Evolutionary conservation across 2,113 vertebrate species (phyloP), one percentile per base, ranked within the genome.

Genomic region (Lasiurus borealis): DNA sequence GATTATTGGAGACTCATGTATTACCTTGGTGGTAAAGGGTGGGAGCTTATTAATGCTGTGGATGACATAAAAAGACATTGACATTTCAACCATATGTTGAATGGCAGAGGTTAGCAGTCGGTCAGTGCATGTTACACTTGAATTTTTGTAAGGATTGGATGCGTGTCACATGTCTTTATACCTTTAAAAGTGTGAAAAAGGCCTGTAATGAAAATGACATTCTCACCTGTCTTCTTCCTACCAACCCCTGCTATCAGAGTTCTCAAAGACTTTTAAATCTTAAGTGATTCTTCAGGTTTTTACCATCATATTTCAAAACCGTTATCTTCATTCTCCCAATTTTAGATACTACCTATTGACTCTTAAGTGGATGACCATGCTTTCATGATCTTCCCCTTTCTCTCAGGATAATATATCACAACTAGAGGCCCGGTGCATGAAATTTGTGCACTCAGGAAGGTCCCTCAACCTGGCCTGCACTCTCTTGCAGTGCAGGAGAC

Each of bases 261-360:
- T 84, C 23, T 36, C 62, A 93, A 29, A 76, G 93, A 72, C 1
- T 69, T 88, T 80, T 8, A 91, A 57, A 76, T 81, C 44, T 72
- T 91, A 57, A 50, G 13, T 31, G 52, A 84, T 75, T 86, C 21
- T 88, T 95, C 13, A 34, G 0, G 31, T 19, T 80, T 96, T 77
- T 91, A 44, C 88, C 18, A 62, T 71, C 66, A 31, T 66, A 31
- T 93, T 93, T 90, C 59, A 93, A 88, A 85, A 40, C 48, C 27
- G 21, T 4, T 46, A 0, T 78, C 25, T 85, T 95, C 9, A 50
- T 73, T 77, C 59, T 96, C 50, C 44, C 9, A 57, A 44, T 71
- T 88, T 95, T 83, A 83, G 62, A 6, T 52, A 52, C 15, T 88
- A 29, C 27, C 36, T 88, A 0, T 69, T 69, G 73, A 46, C 21